Evolutionary conservation across 2,888 invertebrate species (phyloP), one percentile per base, ranked within the genome.

Genomic region (Labia minor): DNA sequence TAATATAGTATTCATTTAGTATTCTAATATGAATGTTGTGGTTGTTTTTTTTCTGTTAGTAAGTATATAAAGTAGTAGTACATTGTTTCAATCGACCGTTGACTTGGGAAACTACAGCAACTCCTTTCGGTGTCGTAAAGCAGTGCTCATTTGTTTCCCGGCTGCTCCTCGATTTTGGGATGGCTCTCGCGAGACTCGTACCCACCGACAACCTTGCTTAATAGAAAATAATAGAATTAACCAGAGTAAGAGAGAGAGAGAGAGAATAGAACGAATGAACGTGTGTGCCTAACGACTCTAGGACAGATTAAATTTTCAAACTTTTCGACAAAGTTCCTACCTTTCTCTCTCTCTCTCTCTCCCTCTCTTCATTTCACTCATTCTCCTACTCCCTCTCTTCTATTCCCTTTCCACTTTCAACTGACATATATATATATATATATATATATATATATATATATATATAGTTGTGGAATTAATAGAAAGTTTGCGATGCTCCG

Each of bases 191-290:
- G 49, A 49, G 49, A 49, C 49, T 49, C 49, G 49, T 49, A 49
- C 49, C 49, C 49, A 49, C 49, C 49, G 49, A 49, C 49, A 49
- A 49, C 49, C 49, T 49, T 49, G 49, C 49, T 49, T 49, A 49
- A 49, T 49, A 14, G 49, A 49, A 49, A 49, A 49, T 49, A 49
- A 49, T 49, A 49, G 49, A 49, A 49, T 49, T 49, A 49, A 49
- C 49, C 49, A 14, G 49, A 49, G 49, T 8, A 14, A 49, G 8
- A 14, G n/a, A 14, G 49, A 49, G 14, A 49, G 26, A 3, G 2
- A 14, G 14, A 49, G 49, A 14, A 49, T 8, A 8, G 49, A 49
- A 49, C 49, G 49, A 49, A 49, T 49, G 49, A 49, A 49, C 49
- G 49, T 49, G 33, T 33, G 49, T 49, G 49, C 49, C 49, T 49